phyloP scores from a whole-genome alignment of 1,140 invertebrate genomes.

The Drosophila dunni region DNA sequence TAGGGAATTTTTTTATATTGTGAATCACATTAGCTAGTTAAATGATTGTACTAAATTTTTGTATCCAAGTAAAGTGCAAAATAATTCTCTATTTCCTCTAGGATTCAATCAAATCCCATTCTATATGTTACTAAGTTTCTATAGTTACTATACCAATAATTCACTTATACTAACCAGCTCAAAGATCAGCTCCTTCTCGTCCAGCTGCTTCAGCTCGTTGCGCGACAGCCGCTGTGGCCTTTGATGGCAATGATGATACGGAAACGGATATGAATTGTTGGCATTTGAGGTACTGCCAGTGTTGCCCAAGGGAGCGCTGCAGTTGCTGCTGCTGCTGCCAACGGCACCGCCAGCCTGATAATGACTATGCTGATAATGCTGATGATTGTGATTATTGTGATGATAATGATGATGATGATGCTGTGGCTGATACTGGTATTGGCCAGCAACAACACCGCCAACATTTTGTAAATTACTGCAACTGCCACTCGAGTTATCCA shows the following conservation, averaged over 20 bases:
- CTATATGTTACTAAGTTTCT: not conserved
- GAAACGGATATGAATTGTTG: constrained; percentile 37
- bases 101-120: too few species aligned
- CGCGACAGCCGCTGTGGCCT: constrained; percentile 90
- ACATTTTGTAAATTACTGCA: constrained; percentile 65
- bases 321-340: constrained; percentile 55
- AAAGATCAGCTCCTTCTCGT: constrained; percentile 97
- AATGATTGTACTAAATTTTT: too few species aligned
- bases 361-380: constrained; percentile 66
- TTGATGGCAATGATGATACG: constrained; percentile 73
- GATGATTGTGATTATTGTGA: constrained; percentile 41
- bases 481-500: constrained; percentile 74
- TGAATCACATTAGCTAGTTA: too few species aligned
- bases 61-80: too few species aligned
- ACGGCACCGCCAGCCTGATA: constrained; percentile 69
- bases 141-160: not conserved
- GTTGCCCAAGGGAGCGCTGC: constrained; percentile 8
- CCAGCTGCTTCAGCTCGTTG: constrained; percentile 93
- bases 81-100: too few species aligned
- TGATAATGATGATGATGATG: constrained; percentile 50
- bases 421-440: constrained; percentile 70
- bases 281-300: constrained; percentile 7
- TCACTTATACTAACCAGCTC: constrained; percentile 89
- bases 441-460: constrained; percentile 57
- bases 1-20: too few species aligned